Evolutionary conservation across 2,113 vertebrate species (phyloP).

Genomic region (Rostratula benghalensis): DNA sequence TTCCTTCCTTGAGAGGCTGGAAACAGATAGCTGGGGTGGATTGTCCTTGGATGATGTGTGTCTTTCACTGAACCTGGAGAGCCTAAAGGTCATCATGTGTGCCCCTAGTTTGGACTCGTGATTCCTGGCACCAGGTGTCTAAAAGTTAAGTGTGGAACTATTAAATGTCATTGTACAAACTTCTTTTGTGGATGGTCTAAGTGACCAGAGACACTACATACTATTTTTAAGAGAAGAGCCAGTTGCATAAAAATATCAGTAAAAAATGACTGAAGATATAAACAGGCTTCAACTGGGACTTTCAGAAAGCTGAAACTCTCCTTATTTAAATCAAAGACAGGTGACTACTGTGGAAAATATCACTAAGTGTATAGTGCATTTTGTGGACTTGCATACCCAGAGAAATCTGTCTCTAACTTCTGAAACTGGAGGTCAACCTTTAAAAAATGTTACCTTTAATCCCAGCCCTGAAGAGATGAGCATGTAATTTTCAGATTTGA

Average conservation of each 20-base stretch:
- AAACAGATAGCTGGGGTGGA: neutral
- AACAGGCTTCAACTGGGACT: neutral
- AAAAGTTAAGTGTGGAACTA: neutral
- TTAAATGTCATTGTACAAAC: neutral
- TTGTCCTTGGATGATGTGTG: neutral
- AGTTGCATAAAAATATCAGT: neutral
- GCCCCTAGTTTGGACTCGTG: neutral
- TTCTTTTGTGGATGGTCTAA: neutral
- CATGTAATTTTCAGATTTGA: neutral
- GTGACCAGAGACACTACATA: neutral
- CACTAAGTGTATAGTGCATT: neutral
- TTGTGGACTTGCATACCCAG: neutral
- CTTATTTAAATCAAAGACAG: neutral
- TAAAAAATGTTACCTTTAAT: neutral
- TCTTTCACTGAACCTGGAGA: neutral
- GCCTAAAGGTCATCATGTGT: neutral
- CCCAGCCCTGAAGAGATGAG: neutral
- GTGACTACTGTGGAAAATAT: neutral
- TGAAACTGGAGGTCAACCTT: neutral
- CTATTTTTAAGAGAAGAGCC: neutral
- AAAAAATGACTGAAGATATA: neutral
- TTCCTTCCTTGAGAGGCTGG: neutral
- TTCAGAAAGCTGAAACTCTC: neutral
- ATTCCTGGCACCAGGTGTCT: neutral
- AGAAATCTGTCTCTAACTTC: neutral